These are phyloP conservation scores for Bemisia tabaci DNA, from an alignment of 1,140 invertebrate species.

Conservation along the genomic window DNA sequence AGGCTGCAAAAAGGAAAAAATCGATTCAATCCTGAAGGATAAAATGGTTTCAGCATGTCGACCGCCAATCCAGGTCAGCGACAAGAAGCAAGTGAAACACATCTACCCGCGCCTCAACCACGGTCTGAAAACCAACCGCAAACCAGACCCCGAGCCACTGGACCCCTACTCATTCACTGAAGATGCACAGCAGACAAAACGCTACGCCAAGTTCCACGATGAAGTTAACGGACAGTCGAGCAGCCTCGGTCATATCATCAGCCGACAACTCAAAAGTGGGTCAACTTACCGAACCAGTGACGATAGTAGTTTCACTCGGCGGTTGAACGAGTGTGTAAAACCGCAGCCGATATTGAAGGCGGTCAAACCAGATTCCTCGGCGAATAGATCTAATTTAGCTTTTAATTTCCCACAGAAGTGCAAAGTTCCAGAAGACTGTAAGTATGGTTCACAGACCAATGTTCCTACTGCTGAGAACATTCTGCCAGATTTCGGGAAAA, in stretches of 20 bases:
- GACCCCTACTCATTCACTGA: background rate
- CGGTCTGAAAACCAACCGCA: background rate
- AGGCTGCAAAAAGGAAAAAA: slow-evolving; percentile 32
- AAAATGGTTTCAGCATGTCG: slow-evolving; percentile 25
- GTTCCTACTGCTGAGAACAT: background rate
- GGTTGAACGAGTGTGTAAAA: no score
- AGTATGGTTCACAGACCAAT: background rate
- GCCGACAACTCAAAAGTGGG: background rate
- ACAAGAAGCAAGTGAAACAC: background rate
- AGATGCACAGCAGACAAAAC: background rate
- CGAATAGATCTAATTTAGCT: background rate
- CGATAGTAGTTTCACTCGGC: no score
- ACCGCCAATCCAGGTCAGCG: background rate
- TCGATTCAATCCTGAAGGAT: slow-evolving; percentile 26
- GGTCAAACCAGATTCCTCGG: background rate
- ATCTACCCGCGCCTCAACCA: background rate
- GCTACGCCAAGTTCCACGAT: background rate
- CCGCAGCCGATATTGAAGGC: background rate
- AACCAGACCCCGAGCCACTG: background rate
- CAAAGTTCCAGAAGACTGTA: background rate
- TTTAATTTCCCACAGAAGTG: background rate
- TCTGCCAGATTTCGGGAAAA: background rate
- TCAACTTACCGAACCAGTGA: no score
- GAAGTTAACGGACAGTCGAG: background rate
- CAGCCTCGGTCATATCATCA: background rate